Conservation (phyloP, 2,888 invertebrate species). For the Thymelicus lineola region DNA sequence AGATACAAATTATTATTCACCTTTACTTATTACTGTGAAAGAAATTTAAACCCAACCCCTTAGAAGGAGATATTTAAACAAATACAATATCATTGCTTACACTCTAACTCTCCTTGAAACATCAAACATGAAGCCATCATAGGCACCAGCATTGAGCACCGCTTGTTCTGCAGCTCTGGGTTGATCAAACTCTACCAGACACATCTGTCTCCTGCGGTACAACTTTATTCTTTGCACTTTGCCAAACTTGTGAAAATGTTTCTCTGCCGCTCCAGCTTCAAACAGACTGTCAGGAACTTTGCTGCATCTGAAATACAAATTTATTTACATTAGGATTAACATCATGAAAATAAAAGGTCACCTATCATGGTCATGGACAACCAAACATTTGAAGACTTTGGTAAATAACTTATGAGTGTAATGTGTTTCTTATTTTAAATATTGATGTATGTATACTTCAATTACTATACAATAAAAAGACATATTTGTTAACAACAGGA, state of each 20-base stretch:
- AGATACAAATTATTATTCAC: too few species aligned
- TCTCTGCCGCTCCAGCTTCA: conserved; percentile 85
- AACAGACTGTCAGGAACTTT: conserved; percentile 88
- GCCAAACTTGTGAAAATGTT: conserved; percentile 90
- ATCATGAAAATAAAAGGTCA: too few species aligned
- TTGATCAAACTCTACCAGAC: conserved; percentile 89
- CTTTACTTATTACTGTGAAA: too few species aligned
- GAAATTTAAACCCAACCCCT: too few species aligned
- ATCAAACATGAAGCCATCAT: conserved; percentile 86
- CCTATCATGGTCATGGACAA: too few species aligned
- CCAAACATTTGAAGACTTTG: too few species aligned
- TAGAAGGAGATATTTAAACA: too few species aligned
- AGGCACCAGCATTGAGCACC: conserved; percentile 85
- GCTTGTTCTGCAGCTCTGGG: conserved; percentile 86
- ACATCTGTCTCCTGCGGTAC: conserved; percentile 86
- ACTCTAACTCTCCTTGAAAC: conserved; percentile 81
- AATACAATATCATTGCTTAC: conserved; percentile 50
- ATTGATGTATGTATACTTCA: too few species aligned
- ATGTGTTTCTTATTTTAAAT: too few species aligned
- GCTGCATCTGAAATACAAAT: conserved; percentile 78
- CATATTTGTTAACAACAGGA: not conserved
- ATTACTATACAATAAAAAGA: conserved; percentile 11
- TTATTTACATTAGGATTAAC: too few species aligned
- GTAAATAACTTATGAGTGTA: too few species aligned
- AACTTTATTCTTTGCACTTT: conserved; percentile 87